These are phyloP conservation scores for Propithecus perrieri DNA, from an alignment of 2,797 vertebrate genomes.

Conservation along the genomic window DNA sequence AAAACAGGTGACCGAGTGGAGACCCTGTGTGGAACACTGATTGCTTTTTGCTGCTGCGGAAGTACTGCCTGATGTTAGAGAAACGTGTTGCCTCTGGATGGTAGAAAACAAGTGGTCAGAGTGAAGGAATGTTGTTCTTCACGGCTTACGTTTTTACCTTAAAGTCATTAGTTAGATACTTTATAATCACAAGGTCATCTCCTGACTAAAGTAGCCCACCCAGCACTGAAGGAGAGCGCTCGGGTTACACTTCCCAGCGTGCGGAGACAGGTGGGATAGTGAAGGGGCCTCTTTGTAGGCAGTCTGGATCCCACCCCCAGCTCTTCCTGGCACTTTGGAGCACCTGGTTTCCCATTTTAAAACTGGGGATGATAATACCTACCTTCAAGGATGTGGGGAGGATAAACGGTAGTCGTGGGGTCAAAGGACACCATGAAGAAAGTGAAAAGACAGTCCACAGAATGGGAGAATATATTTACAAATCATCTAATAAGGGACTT, in stretches of 20 bases:
- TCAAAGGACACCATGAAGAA: not conserved
- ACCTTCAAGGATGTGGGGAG: not conserved
- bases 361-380: not conserved
- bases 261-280: fast-evolving
- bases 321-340: not conserved
- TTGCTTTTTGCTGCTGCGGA: not conserved
- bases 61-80: not conserved
- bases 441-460: not conserved
- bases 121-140: not conserved
- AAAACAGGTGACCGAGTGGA: not conserved
- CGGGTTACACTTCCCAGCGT: no score
- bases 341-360: not conserved
- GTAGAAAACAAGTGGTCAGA: not conserved
- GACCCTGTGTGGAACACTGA: not conserved
- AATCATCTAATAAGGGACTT: not conserved
- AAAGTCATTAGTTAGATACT: not conserved
- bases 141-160: not conserved
- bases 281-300: not conserved
- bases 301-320: no score
- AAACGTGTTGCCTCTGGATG: not conserved
- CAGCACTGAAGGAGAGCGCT: fast-evolving
- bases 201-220: not conserved
- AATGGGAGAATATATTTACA: not conserved
- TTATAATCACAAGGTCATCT: not conserved
- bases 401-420: not conserved